Conservation (phyloP, 2,113 vertebrate species). For the Solea senegalensis region DNA sequence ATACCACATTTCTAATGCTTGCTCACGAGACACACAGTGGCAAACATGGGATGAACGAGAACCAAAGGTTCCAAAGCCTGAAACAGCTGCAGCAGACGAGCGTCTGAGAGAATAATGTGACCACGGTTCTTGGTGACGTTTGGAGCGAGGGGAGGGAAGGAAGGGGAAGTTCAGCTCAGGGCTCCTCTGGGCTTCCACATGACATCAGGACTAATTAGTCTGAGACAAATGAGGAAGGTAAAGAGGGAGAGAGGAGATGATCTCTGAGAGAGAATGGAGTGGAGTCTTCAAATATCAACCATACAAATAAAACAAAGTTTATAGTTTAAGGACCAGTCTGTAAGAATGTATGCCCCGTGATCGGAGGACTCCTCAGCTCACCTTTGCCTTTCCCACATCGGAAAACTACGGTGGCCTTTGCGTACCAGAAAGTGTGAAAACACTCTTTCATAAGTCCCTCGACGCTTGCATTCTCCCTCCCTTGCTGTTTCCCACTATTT, state of each 20-base stretch:
- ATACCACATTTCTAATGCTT: constrained; percentile 62
- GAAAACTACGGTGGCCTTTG: too few relatives aligned
- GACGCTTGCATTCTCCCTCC: too few relatives aligned
- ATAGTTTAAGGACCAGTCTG: too few relatives aligned
- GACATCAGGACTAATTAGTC: constrained; percentile 29
- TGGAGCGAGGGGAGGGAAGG: background rate
- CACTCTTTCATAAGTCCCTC: too few relatives aligned
- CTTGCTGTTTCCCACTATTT: too few relatives aligned
- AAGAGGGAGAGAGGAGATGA: background rate
- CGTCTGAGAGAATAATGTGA: constrained; percentile 60
- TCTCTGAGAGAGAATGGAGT: background rate
- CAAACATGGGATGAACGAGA: constrained; percentile 58
- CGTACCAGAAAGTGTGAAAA: too few relatives aligned
- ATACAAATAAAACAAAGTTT: background rate
- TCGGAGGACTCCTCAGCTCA: too few relatives aligned
- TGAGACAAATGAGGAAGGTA: constrained; percentile 14
- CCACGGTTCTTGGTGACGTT: constrained; percentile 56
- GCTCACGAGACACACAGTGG: constrained; percentile 53
- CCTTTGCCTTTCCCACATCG: too few relatives aligned
- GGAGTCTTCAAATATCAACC: background rate
- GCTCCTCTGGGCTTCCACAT: constrained; percentile 39
- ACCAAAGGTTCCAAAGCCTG: constrained; percentile 54
- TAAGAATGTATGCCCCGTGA: too few relatives aligned
- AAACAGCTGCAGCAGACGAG: constrained; percentile 68
- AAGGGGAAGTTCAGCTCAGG: constrained; percentile 18